These are phyloP conservation scores for Alligator sinensis DNA, from an alignment of 2,113 vertebrate genomes.

Conservation along the genomic window DNA sequence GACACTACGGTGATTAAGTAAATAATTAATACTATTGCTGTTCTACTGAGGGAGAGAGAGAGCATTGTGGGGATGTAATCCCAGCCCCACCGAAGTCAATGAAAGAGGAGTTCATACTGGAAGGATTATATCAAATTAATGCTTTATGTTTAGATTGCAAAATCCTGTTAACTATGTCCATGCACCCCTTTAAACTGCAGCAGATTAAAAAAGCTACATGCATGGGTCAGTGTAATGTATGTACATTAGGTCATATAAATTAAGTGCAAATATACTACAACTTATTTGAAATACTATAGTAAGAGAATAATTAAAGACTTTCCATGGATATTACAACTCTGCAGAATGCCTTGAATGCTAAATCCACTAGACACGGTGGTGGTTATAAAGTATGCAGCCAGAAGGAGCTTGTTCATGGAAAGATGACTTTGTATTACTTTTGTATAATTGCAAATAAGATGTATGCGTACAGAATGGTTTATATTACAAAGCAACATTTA, in stretches of 20 bases:
- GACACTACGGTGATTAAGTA: background rate
- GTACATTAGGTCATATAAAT: slow-evolving; percentile 37
- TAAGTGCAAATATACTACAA: slow-evolving; percentile 7
- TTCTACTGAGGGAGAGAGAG: background rate
- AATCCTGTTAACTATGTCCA: background rate
- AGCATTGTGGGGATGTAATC: background rate
- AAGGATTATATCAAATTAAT: background rate
- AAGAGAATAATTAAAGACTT: slow-evolving; percentile 12
- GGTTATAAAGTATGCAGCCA: background rate
- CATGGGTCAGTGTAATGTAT: slow-evolving; percentile 42
- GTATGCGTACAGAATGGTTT: background rate
- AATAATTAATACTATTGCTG: background rate
- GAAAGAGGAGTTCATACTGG: background rate
- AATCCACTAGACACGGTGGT: background rate
- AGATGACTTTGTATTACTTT: background rate
- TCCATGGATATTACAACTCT: background rate
- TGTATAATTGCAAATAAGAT: background rate
- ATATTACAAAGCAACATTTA: background rate
- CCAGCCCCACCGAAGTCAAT: slow-evolving; percentile 19
- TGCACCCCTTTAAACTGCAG: background rate
- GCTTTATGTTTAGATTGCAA: background rate
- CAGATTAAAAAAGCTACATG: background rate
- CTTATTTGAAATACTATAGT: slow-evolving; percentile 14
- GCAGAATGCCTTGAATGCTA: slow-evolving; percentile 21
- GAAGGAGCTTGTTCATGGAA: background rate